Evolutionary conservation across 2,113 vertebrate species (phyloP).

Genomic region (Eulemur macaco): DNA sequence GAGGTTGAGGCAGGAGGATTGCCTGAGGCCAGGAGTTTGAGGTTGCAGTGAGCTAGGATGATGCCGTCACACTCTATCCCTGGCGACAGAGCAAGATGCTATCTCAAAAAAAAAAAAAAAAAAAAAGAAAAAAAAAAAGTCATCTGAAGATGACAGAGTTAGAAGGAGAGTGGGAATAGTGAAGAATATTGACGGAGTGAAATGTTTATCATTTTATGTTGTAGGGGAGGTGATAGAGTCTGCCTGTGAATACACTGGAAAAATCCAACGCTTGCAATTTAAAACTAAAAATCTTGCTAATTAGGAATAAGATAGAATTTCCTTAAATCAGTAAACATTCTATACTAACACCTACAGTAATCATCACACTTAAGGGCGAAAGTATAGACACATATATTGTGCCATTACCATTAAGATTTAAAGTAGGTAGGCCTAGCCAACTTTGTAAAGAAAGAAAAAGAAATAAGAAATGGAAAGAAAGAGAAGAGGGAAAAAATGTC

Average conservation of each 20-base stretch:
- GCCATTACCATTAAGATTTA: neutral
- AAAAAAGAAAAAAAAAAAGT: too few relatives aligned
- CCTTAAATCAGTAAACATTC: neutral
- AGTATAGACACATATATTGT: neutral
- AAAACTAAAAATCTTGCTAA: neutral
- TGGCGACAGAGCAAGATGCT: too few relatives aligned
- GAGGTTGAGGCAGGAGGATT: too few relatives aligned
- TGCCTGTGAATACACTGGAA: neutral
- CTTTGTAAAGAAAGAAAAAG: neutral
- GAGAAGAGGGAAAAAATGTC: neutral
- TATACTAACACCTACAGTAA: neutral
- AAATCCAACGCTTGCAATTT: neutral
- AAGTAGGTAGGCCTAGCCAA: neutral
- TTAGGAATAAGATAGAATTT: neutral
- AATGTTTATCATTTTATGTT: neutral
- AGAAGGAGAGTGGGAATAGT: neutral
- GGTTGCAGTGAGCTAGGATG: too few relatives aligned
- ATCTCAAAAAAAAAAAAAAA: too few relatives aligned
- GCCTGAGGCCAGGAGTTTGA: too few relatives aligned
- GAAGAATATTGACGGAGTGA: neutral
- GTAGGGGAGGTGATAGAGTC: neutral
- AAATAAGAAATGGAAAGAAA: neutral
- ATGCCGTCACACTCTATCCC: too few relatives aligned
- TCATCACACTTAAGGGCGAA: neutral
- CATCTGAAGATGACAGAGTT: neutral